These are phyloP conservation scores for Scrobipalpa costella DNA, from an alignment of 2,888 invertebrate genomes.

Conservation along the genomic window DNA sequence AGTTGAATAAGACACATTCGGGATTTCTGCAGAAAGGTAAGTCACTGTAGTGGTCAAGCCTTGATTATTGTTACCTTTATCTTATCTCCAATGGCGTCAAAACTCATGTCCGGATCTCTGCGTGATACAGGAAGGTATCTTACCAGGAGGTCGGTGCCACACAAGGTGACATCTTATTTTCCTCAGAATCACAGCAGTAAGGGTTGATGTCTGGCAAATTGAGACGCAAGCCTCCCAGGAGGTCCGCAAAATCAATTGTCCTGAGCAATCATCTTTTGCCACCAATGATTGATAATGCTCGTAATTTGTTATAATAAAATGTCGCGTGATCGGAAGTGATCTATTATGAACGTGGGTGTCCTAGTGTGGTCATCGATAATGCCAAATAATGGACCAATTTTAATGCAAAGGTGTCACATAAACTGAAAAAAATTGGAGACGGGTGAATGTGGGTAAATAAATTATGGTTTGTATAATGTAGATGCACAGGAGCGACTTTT, in stretches of 20 bases:
- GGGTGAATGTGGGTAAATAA: background rate
- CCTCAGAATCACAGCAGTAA: slow-evolving; percentile 50
- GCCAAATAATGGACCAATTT: slow-evolving; percentile 42
- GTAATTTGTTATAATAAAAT: slow-evolving; percentile 39
- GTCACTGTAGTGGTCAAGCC: slow-evolving; percentile 57
- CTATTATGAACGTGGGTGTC: slow-evolving; percentile 46
- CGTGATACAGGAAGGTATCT: slow-evolving; percentile 75
- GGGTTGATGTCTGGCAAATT: slow-evolving; percentile 69
- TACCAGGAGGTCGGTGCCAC: slow-evolving; percentile 66
- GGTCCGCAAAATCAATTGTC: slow-evolving; percentile 57
- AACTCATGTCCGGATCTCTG: slow-evolving; percentile 73
- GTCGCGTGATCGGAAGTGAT: slow-evolving; percentile 69
- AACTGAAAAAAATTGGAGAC: background rate
- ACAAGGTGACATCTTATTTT: slow-evolving; percentile 73
- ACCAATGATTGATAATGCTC: slow-evolving; percentile 42
- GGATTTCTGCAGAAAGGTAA: slow-evolving; percentile 27
- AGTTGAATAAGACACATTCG: background rate
- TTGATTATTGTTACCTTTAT: slow-evolving; percentile 73
- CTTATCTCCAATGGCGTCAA: slow-evolving; percentile 76
- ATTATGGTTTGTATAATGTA: background rate
- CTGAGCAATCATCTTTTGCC: slow-evolving; percentile 49
- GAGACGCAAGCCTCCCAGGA: slow-evolving; percentile 58
- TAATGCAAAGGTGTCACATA: slow-evolving; percentile 15
- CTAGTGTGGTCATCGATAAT: slow-evolving; percentile 44
- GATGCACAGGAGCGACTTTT: background rate